A percentile compares a stretch with the other conserved stretches of the same genome.
Conservation (phyloP, 2,888 invertebrate genomes). For the Phortica okadai region DNA sequence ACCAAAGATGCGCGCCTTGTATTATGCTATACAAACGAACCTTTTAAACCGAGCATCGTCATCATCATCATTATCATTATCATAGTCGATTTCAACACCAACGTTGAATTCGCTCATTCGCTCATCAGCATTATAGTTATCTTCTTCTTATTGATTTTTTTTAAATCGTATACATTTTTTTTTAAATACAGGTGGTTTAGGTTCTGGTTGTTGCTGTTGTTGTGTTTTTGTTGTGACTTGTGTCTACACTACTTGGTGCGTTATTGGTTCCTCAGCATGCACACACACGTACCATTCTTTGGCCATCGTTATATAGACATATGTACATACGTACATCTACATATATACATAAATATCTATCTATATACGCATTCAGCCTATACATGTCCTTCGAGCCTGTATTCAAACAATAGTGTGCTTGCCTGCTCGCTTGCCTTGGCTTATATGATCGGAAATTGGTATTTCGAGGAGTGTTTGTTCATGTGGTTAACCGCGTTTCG, state of each 20-base stretch:
- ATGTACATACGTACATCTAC: slow-evolving; percentile 22
- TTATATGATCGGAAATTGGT: slow-evolving; percentile 28
- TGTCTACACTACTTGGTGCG: not conserved
- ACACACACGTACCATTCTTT: not conserved
- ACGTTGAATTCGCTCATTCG: too few species aligned
- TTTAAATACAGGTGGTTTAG: slow-evolving; percentile 10
- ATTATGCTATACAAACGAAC: not conserved
- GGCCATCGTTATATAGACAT: not conserved
- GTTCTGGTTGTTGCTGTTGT: not conserved
- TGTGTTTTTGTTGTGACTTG: not conserved
- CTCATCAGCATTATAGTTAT: too few species aligned
- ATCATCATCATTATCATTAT: not conserved
- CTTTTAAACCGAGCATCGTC: not conserved
- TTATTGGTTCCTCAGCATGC: not conserved
- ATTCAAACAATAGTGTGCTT: slow-evolving; percentile 21
- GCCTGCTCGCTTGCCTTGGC: slow-evolving; percentile 10
- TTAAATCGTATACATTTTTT: too few species aligned
- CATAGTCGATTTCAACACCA: too few species aligned
- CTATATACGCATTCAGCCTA: not conserved
- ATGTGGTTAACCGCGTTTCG: not conserved
- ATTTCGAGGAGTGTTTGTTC: slow-evolving; percentile 9
- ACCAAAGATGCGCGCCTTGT: not conserved
- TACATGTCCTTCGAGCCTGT: not conserved
- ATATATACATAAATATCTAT: not conserved
- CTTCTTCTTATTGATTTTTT: too few species aligned